Base-by-base conservation (phyloP, 2,888 invertebrate species). In the Pyrrhosoma nymphula region DNA sequence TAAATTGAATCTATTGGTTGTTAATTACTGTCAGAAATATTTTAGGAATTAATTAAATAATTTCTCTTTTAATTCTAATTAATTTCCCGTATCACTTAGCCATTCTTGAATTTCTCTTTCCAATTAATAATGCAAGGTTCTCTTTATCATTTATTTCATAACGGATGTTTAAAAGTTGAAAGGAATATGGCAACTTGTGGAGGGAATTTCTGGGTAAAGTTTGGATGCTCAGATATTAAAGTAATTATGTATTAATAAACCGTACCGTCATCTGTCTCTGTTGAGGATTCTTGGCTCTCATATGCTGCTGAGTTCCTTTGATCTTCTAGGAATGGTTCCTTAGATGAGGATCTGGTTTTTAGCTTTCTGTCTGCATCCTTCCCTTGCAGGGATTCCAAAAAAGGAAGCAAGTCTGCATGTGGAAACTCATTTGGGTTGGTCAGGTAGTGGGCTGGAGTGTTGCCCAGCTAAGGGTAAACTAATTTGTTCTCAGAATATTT, bases 381-480 rank as follows among this genome's bases (percentile, higher is more conserved):
- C n/a, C 93, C 63, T 35, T 26, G 30, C 14, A 93, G 63, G 47
- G 47, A n/a, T 23, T 93, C 75, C 2, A 93, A 39, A 23, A 47
- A 75, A n/a, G 93, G 69, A 95, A 98, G 96, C 88, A 99, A 97
- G 96, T 98, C 97, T 96, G 97, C 97, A 96, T 98, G 98, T 69
- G 98, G 98, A 95, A 99, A 97, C 95, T 98, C 97, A 95, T 97
- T 97, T 96, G 98, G 98, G 96, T 98, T 98, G 95, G 98, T 97
- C 96, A 98, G 97, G 97, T 99, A 99, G 96, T 98, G 98, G 96
- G 99, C 99, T 75, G 99, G 98, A 95, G 98, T 98, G 95, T 98
- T 97, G 89, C 98, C 99, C 96, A 98, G 98, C 99, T 99, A 96
- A 95, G n/a, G 23, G 20, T 16, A 82, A 35, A 82, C 16, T 35